Evolutionary conservation across 2,797 vertebrate species (phyloP), one percentile per base, ranked within the genome.

Genomic region (Clarias laeviceps): DNA sequence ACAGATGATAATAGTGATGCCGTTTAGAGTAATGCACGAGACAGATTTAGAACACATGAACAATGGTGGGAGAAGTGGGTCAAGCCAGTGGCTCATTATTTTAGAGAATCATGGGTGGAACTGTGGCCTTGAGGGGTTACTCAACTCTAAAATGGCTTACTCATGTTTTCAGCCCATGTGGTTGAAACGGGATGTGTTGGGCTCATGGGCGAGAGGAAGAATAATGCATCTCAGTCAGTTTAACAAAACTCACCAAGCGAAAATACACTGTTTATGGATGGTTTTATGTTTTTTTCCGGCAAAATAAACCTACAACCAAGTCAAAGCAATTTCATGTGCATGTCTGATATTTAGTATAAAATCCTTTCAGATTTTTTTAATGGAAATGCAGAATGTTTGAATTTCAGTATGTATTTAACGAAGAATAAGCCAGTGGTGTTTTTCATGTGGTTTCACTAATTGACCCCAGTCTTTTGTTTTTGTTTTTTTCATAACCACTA

Each of bases 61-160:
- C 86, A 86, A 85, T 81, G 62, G 65, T 27, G 45, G 50, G 57
- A 81, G 70, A 87, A 89, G 64, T 86, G 74, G 84, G 85, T 88
- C 87, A 88, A 61, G 76, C 68, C 73, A 29, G n/a, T 34, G 77
- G 50, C 29, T 45, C n/a, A 18, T 32, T 61, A 37, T 45, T 54
- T 61, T 59, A 1, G 24, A 6, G 54, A 29, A 69, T 84, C 56
- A 8, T 17, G 56, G 77, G 62, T 14, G 69, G 82, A 84, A 61
- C 50, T 56, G 9, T 70, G n/a, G 50, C 84, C 84, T 64, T 62
- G 62, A 77, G 59, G 72, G 56, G 59, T 85, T 61, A 72, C 80
- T 85, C 85, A 74, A 59, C 57, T 80, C 74, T 37, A 87, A 82
- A 86, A 62, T 5, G 34, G 8, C 65, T 84, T 69, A 79, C n/a